phyloP scores from a whole-genome alignment of 2,113 vertebrate genomes.

The Epinephelus fuscoguttatus region DNA sequence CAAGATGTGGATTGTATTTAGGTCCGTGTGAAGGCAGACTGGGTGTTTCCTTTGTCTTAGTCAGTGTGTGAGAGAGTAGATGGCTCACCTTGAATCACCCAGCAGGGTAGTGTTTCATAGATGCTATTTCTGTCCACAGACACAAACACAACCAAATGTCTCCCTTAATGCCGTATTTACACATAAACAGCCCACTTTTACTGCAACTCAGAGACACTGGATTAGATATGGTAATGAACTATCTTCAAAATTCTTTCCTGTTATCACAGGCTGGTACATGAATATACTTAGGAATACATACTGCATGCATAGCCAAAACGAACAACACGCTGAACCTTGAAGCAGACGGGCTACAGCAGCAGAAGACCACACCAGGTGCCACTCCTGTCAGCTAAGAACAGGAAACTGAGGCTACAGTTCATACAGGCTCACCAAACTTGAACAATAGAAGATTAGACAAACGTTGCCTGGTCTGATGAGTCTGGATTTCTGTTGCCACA shows the following conservation, averaged over 20 bases:
- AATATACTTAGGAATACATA: neutral
- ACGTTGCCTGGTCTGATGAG: no score
- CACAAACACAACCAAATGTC: neutral
- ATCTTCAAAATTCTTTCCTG: neutral
- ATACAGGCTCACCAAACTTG: no score
- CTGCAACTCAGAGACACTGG: no score
- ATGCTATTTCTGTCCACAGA: neutral
- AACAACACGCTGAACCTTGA: no score
- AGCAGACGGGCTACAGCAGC: no score
- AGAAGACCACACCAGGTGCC: no score
- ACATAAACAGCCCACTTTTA: neutral
- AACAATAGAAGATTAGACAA: no score
- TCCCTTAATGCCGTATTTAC: neutral
- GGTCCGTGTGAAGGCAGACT: neutral
- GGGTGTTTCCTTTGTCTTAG: neutral
- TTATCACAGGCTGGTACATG: neutral
- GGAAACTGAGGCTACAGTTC: no score
- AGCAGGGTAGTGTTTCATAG: conserved; percentile 1
- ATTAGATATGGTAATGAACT: neutral
- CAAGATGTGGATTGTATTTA: neutral
- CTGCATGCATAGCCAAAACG: no score
- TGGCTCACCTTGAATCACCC: conserved; percentile 8
- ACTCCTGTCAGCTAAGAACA: no score
- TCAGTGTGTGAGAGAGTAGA: neutral
- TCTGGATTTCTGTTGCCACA: no score